Conservation (phyloP, 2,888 invertebrate genomes). For the Keiferia lycopersicella region DNA sequence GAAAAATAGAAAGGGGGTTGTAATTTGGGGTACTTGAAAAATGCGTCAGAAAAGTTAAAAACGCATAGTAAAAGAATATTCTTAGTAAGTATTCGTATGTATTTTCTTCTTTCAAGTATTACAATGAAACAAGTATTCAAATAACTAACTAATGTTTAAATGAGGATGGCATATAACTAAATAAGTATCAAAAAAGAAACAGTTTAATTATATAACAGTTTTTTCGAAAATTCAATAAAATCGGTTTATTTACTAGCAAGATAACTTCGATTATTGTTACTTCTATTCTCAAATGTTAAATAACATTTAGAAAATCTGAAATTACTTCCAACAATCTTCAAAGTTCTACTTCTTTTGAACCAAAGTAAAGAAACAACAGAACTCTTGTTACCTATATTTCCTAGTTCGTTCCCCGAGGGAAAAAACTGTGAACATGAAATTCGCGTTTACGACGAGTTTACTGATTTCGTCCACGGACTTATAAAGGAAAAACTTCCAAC, state of each 20-base stretch:
- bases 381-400: slow-evolving; percentile 21
- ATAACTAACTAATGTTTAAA: no score
- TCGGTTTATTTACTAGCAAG: no score
- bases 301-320: not conserved
- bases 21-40: no score
- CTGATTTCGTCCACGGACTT: slow-evolving; percentile 22
- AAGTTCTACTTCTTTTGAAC: not conserved
- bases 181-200: no score
- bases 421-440: slow-evolving; percentile 19
- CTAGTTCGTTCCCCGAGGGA: slow-evolving; percentile 26
- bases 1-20: slow-evolving; percentile 21
- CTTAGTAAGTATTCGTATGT: no score
- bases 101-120: no score
- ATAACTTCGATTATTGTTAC: not conserved
- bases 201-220: no score
- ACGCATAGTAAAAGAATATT: no score
- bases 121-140: no score
- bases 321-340: not conserved
- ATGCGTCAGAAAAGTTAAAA: no score
- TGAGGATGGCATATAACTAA: no score
- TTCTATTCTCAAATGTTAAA: not conserved
- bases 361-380: not conserved
- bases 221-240: no score
- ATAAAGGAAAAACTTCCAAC: slow-evolving; percentile 19
- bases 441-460: slow-evolving; percentile 28